These are phyloP conservation scores for Chydorus sphaericus DNA, from an alignment of 2,888 invertebrate genomes.

Conservation along the genomic window DNA sequence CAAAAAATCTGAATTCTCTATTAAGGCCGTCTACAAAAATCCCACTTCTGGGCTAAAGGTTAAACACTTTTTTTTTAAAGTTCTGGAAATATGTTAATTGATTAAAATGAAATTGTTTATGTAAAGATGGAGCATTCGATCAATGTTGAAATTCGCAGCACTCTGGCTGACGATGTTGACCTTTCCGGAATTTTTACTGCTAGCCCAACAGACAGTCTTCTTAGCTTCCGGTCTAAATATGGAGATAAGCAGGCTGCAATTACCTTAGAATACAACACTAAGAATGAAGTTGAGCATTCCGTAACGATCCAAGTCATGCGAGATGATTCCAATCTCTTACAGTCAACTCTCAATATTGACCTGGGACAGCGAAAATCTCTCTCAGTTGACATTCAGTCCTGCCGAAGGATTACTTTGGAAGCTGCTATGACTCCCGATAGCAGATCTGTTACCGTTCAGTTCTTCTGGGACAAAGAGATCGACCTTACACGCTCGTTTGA, in stretches of 20 bases:
- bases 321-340: not conserved
- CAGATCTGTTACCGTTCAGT: conserved; percentile 15
- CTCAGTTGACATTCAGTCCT: conserved; percentile 22
- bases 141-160: not conserved
- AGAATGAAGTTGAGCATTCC: not conserved
- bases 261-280: conserved; percentile 4
- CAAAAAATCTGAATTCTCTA: not conserved
- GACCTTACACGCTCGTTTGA: conserved; percentile 19
- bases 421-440: conserved; percentile 20
- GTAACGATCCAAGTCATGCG: not conserved
- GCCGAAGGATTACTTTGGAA: conserved; percentile 21
- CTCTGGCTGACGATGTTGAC: not conserved
- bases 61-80: not conserved
- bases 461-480: conserved; percentile 22
- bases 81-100: not conserved
- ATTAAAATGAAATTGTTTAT: not conserved
- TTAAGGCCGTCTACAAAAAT: conserved; percentile 10
- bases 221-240: not conserved
- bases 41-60: conserved; percentile 7
- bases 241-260: not conserved
- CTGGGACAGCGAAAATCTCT: conserved; percentile 8
- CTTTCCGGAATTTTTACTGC: not conserved
- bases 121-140: conserved; percentile 1
- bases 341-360: not conserved
- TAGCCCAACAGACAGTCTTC: conserved; percentile 1